Percentiles rank a stretch among this genome's conserved stretches.
Conservation (phyloP, 2,888 invertebrate species). For the Lagria hirta region DNA sequence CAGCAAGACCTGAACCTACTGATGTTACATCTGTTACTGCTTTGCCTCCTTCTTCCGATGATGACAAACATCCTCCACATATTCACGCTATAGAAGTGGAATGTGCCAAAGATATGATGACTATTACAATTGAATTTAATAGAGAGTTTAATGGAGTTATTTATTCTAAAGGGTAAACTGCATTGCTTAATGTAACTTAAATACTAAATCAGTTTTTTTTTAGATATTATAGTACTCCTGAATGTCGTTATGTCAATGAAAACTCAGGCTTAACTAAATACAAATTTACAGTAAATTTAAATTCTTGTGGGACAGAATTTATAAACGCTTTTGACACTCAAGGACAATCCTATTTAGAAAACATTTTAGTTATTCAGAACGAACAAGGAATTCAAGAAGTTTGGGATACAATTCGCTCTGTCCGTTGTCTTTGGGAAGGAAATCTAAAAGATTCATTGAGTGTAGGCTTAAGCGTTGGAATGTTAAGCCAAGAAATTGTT, state of each 20-base stretch:
- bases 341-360: conserved; percentile 78
- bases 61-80: conserved; percentile 71
- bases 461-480: conserved; percentile 74
- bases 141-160: conserved; percentile 75
- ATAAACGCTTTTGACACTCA: conserved; percentile 74
- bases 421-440: conserved; percentile 81
- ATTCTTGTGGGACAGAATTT: conserved; percentile 78
- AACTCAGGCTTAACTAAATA: conserved; percentile 70
- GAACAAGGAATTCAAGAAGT: conserved; percentile 74
- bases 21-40: conserved; percentile 19
- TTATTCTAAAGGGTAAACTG: conserved; percentile 78
- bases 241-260: conserved; percentile 73
- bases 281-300: conserved; percentile 72
- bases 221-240: conserved; percentile 64
- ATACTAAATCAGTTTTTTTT: too few species aligned
- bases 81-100: conserved; percentile 74
- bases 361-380: conserved; percentile 75
- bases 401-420: conserved; percentile 77
- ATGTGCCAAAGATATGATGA: conserved; percentile 82
- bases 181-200: too few species aligned
- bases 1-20: conserved; percentile 16
- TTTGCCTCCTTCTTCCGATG: conserved; percentile 55
- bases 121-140: conserved; percentile 77
- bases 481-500: conserved; percentile 77
- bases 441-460: conserved; percentile 74